Percentiles rank a stretch among this genome's conserved stretches.
phyloP scores from a whole-genome alignment of 2,888 invertebrate genomes.

The Gibbula magus region DNA sequence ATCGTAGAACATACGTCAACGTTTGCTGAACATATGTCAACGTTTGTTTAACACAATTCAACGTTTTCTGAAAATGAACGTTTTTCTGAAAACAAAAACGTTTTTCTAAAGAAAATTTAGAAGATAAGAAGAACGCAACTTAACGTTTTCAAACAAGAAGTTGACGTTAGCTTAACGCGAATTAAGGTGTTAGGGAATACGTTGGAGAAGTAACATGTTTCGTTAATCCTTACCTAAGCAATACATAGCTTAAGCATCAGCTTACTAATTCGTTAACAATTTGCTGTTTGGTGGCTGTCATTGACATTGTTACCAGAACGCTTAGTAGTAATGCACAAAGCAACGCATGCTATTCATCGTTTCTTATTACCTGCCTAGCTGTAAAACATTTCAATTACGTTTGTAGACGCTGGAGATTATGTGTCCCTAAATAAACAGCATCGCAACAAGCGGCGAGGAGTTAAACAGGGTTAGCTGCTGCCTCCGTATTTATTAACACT shows the following conservation, averaged over 20 bases:
- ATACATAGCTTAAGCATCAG: neutral
- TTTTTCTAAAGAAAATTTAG: too few relatives aligned
- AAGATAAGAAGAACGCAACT: too few relatives aligned
- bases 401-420: neutral
- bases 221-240: neutral
- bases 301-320: neutral
- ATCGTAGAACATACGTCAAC: too few relatives aligned
- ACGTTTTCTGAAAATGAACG: too few relatives aligned
- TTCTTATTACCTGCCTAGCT: neutral
- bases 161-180: too few relatives aligned
- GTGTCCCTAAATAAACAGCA: neutral
- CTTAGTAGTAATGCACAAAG: neutral
- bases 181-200: neutral
- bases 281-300: neutral
- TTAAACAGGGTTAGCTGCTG: too few relatives aligned
- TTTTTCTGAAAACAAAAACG: too few relatives aligned
- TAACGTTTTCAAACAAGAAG: too few relatives aligned
- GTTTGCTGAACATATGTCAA: too few relatives aligned
- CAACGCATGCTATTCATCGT: neutral
- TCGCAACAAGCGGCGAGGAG: neutral
- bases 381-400: conserved; percentile 7
- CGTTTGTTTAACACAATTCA: too few relatives aligned
- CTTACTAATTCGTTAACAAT: neutral
- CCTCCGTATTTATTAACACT: too few relatives aligned
- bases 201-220: neutral